Evolutionary conservation across 1,140 invertebrate genomes (phyloP), one percentile per base, ranked within the genome.

Genomic region (Neodiprion lecontei): DNA sequence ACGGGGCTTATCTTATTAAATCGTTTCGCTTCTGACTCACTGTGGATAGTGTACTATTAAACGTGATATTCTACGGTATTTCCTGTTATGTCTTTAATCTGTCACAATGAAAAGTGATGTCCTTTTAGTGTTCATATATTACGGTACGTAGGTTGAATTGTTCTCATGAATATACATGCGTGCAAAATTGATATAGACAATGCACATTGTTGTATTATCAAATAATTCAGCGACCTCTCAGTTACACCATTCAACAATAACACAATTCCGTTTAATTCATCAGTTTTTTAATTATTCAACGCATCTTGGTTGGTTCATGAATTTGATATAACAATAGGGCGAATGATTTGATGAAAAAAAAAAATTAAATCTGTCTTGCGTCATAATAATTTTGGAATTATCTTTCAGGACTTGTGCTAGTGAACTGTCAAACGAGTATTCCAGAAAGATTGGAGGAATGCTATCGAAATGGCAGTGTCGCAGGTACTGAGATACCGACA

Each of bases 381-480:
- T 40, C 28, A 5, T 40, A 40, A 40, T 40, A 40, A 40, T 40
- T 40, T 40, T 40, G 28, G 28, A 40, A 65, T 65, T 40, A 5
- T 40, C 28, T 14, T 65, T 65, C 61, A 65, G 17, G 61, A 65
- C 1, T 65, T 4, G 12, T 17, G 17, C 17, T 69, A 12, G 40
- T 11, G 23, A 69, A 69, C 67, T 23, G 40, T 23, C 67, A 47
- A 69, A 28, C 75, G 53, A 61, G 28, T 48, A 85, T 92, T 73
- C 91, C 91, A 1, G 72, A 80, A 9, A 81, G 89, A 68, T 79
- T 92, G 28, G 73, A 83, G 68, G 80, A 88, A 81, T 92, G 91
- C 77, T 92, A 92, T 75, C 83, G 80, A 61, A 83, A 80, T 61
- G 84, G 87, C 48, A 88, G 83, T 0, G 85, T 86, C 12, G 65